Evolutionary conservation across 2,797 vertebrate genomes (phyloP), one percentile per base, ranked within the genome.

Genomic region (Gymnodraco acuticeps): DNA sequence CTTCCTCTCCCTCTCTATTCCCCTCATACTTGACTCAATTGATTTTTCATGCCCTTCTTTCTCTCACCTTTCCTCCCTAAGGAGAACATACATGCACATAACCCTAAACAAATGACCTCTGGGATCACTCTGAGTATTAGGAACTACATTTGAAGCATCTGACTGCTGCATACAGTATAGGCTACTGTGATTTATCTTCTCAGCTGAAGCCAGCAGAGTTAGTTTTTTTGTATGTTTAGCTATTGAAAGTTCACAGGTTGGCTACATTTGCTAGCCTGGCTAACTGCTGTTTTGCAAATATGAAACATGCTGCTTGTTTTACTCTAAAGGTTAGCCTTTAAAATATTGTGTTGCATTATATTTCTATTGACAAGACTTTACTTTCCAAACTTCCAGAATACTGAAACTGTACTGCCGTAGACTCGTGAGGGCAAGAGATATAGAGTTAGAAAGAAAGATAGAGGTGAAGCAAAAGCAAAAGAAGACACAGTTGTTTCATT

Each of bases 401-500:
- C 6, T 31, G 27, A 66, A 48, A 31, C 10, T 58, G 15, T 52
- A 19, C n/a, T 10, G 3, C 46, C 20, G 4, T 6, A 42, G 3
- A 51, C 14, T 20, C 10, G 12, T 12, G n/a, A 31, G 6, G 2
- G 16, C 17, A 56, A n/a, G 19, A 41, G 20, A 45, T 10, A 7
- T 19, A 71, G 48, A 70, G 63, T 31, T 48, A 73, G 50, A 69
- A 27, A 66, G 48, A 68, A 41, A 3, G 19, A 60, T 41, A 41
- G 61, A 79, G 68, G 74, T 71, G 64, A 79, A 50, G 71, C 55
- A 77, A 81, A 72, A 78, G 75, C 56, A 66, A 67, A 67, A 79
- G 59, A 79, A 73, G 67, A 74, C 83, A 75, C 83, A 80, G 87
- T 87, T 81, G 82, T 88, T 87, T 78, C 73, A 82, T 90, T 89